These are phyloP conservation scores for Brevimyrus niger DNA, from an alignment of 2,113 vertebrate species.

Conservation along the genomic window DNA sequence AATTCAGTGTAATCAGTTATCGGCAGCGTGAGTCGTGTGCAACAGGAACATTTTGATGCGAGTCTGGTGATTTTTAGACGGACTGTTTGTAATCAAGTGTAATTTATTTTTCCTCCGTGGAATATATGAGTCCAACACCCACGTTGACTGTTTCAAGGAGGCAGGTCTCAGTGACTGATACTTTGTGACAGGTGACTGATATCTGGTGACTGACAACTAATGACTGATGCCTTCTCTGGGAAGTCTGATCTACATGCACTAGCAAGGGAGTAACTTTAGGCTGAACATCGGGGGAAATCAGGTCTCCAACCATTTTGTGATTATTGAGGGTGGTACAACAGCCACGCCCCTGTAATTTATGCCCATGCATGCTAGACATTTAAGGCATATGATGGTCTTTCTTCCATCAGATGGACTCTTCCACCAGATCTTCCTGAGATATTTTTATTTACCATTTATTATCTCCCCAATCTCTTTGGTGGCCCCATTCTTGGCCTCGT, in stretches of 20 bases:
- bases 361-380: not conserved
- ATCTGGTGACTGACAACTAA: not conserved
- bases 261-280: not conserved
- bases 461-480: not conserved
- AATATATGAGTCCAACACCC: not conserved
- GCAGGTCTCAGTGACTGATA: not conserved
- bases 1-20: not conserved
- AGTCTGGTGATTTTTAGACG: not conserved
- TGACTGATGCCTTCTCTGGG: not conserved
- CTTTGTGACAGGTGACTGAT: not conserved
- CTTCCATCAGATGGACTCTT: not conserved
- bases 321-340: not conserved
- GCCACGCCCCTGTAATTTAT: not conserved
- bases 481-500: not conserved
- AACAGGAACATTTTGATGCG: not conserved
- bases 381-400: not conserved
- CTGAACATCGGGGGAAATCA: not conserved
- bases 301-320: not conserved
- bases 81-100: not conserved
- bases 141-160: not conserved
- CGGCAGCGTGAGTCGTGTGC: not conserved
- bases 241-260: not conserved
- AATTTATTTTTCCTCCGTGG: not conserved
- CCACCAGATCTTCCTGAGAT: not conserved
- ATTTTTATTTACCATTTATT: not conserved